Conservation (phyloP, 2,888 invertebrate species). For the Ophion ventricosus region DNA sequence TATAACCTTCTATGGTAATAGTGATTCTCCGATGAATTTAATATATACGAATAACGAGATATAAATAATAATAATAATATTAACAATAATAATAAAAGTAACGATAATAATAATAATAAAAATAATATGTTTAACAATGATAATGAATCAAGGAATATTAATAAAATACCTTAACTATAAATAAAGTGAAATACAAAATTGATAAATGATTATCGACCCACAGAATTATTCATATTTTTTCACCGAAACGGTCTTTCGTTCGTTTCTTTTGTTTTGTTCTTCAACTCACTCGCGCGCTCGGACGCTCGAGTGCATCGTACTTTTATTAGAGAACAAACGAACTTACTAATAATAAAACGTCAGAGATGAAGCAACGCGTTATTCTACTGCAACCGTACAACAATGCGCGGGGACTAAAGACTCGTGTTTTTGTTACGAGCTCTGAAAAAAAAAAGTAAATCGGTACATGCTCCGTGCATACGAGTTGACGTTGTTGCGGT, state of each 20-base stretch:
- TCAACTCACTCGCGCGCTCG: background rate
- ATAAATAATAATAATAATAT: background rate
- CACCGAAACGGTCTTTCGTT: slow-evolving; percentile 46
- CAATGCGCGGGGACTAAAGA: background rate
- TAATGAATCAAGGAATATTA: slow-evolving; percentile 72
- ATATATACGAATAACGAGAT: slow-evolving; percentile 61
- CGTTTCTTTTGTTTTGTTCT: slow-evolving; percentile 22
- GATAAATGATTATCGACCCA: slow-evolving; percentile 57
- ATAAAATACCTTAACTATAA: slow-evolving; percentile 73
- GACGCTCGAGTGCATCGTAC: background rate
- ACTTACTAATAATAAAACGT: background rate
- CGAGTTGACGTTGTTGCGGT: background rate
- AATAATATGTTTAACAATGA: slow-evolving; percentile 77
- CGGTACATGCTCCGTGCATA: slow-evolving; percentile 16
- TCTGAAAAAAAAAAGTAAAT: background rate
- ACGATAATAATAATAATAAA: slow-evolving; percentile 74
- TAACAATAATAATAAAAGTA: slow-evolving; percentile 20
- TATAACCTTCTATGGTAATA: slow-evolving; percentile 68
- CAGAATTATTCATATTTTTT: slow-evolving; percentile 64
- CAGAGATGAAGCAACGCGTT: background rate
- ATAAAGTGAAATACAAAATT: slow-evolving; percentile 65
- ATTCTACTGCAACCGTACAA: background rate
- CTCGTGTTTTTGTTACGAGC: background rate
- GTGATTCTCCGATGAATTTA: slow-evolving; percentile 64
- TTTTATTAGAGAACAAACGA: background rate